A percentile compares a stretch with the other conserved stretches of the same genome.
These are phyloP conservation scores for Plebejus argus DNA, from an alignment of 2,888 invertebrate species.

Conservation along the genomic window DNA sequence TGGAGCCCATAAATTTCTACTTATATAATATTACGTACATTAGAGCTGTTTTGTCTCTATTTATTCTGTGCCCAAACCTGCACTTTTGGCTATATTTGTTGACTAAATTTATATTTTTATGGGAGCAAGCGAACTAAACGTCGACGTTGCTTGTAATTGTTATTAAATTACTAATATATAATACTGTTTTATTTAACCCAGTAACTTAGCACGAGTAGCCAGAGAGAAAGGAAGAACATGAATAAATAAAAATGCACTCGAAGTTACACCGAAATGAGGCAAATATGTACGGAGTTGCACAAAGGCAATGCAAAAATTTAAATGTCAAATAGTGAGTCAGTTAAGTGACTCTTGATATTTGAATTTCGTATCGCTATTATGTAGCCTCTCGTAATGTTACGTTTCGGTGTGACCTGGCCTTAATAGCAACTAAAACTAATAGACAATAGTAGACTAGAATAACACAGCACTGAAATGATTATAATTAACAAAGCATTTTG, in stretches of 20 bases:
- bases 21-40: not conserved
- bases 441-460: not conserved
- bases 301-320: no score
- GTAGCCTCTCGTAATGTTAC: not conserved
- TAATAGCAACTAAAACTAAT: not conserved
- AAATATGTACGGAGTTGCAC: no score
- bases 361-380: not conserved
- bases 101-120: slow-evolving; percentile 12
- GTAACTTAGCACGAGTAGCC: not conserved
- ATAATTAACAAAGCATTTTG: not conserved
- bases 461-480: not conserved
- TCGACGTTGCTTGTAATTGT: slow-evolving; percentile 18
- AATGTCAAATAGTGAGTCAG: no score
- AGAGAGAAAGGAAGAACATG: not conserved
- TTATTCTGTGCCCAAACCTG: not conserved
- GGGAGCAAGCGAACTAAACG: slow-evolving; percentile 14
- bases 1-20: not conserved
- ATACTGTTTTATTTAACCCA: slow-evolving; percentile 27
- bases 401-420: not conserved
- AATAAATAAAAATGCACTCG: not conserved
- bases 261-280: no score
- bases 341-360: no score
- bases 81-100: slow-evolving; percentile 23
- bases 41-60: slow-evolving; percentile 4
- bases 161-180: slow-evolving; percentile 29